Evolutionary conservation across 2,113 vertebrate genomes (phyloP), one percentile per base, ranked within the genome.

Genomic region (Geococcyx californianus): DNA sequence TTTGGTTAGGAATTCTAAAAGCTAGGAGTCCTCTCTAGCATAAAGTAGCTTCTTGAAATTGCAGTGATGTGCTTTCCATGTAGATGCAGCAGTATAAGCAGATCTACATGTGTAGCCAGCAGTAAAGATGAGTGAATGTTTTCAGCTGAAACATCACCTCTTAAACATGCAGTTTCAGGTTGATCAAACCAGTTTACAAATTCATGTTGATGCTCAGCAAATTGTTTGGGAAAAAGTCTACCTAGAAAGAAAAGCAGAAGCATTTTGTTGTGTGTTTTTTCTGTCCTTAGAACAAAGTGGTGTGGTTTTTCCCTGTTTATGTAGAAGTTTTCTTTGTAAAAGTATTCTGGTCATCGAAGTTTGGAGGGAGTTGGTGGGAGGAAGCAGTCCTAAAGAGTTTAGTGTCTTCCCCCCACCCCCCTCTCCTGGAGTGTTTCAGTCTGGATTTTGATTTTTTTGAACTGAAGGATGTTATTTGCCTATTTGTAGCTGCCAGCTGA

Each of bases 191-290:
- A 77, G 84, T 96, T 92, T 96, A 91, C 47, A 93, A 95, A 91
- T 67, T 96, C 90, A 49, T 56, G 95, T 90, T 95, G 75, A 24
- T 63, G 59, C 24, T 85, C 94, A 91, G 75, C 66, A 89, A 89
- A 75, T 29, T 82, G 52, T 89, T 73, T 94, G 62, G 90, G 49
- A 9, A 91, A 94, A 74, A 36, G 66, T 95, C 73, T 97, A 97
- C 96, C 96, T 97, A 90, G 93, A 94, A 96, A 95, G 76, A 86
- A 89, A 97, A 97, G 93, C 89, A 97, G 86, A 96, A 84, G 44
- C 34, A 21, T 90, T 93, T 93, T 94, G 80, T 58, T 69, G 51
- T 49, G 49, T 55, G 28, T 36, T 60, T 33, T 21, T 55, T 6
- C 9, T 36, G 20, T 59, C 16, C 20, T 87, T 24, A 28, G 31